Evolutionary conservation across 2,888 invertebrate species (phyloP).

Genomic region (Dusona sp.): DNA sequence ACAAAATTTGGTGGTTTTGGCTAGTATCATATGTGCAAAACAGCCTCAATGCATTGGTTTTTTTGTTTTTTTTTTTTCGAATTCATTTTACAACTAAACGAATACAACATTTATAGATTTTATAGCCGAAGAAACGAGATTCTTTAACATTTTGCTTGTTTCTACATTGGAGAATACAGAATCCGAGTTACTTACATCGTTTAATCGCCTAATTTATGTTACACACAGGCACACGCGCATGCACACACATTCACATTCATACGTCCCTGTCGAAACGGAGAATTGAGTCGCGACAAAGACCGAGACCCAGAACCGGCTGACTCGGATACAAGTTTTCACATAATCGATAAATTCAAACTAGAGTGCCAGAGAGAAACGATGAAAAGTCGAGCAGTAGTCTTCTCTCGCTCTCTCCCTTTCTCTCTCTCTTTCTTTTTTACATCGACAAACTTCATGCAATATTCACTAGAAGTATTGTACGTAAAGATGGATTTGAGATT

Average conservation of each 20-base stretch:
- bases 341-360: conserved; percentile 49
- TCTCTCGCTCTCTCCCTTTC: background rate
- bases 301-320: conserved; percentile 9
- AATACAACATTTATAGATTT: conserved; percentile 61
- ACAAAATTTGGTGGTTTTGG: background rate
- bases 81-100: conserved; percentile 31
- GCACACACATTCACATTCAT: conserved; percentile 11
- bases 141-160: conserved; percentile 47
- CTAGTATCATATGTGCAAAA: background rate
- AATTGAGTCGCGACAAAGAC: background rate
- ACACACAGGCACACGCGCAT: conserved; percentile 30
- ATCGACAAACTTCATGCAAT: conserved; percentile 17
- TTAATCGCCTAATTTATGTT: conserved; percentile 50
- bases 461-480: conserved; percentile 16
- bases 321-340: conserved; percentile 10
- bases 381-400: conserved; percentile 1
- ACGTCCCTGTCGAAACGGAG: background rate
- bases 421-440: background rate
- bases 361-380: conserved; percentile 41
- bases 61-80: background rate
- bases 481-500: conserved; percentile 23
- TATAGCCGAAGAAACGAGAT: conserved; percentile 56
- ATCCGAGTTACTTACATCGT: conserved; percentile 49
- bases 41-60: conserved; percentile 2
- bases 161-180: conserved; percentile 23